Evolutionary conservation across 2,888 invertebrate species (phyloP).

Genomic region (Bugulina stolonifera): DNA sequence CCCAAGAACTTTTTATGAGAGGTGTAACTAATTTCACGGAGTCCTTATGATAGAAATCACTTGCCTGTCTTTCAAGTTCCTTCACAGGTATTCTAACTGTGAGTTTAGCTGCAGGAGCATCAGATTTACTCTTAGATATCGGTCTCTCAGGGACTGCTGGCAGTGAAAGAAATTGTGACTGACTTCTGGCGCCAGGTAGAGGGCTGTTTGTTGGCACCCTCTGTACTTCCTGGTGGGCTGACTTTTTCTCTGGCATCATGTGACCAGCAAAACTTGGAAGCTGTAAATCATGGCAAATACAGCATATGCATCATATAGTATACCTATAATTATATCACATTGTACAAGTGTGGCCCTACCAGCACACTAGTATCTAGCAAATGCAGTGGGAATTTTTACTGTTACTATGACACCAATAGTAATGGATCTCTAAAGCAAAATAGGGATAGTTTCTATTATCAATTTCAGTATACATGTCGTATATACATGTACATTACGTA

Average conservation of each 20-base stretch:
- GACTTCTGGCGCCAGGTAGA: background rate
- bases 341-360: background rate
- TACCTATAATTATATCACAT: background rate
- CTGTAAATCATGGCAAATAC: background rate
- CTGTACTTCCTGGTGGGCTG: background rate
- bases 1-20: background rate
- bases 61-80: conserved; percentile 1
- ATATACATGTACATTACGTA: too few species aligned
- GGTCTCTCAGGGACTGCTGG: background rate
- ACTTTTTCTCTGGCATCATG: background rate
- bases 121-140: background rate
- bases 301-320: background rate
- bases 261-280: conserved; percentile 1
- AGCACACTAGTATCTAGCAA: too few species aligned
- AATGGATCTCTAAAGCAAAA: too few species aligned
- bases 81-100: background rate
- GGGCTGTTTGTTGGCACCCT: background rate
- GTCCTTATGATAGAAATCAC: too few species aligned
- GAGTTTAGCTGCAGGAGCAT: background rate
- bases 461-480: too few species aligned
- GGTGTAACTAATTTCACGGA: too few species aligned
- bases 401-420: too few species aligned
- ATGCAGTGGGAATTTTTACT: too few species aligned
- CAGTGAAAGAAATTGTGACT: background rate
- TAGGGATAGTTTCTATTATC: too few species aligned